Base-by-base conservation (phyloP, 2,113 vertebrate genomes). In the Morphnarchus princeps region DNA sequence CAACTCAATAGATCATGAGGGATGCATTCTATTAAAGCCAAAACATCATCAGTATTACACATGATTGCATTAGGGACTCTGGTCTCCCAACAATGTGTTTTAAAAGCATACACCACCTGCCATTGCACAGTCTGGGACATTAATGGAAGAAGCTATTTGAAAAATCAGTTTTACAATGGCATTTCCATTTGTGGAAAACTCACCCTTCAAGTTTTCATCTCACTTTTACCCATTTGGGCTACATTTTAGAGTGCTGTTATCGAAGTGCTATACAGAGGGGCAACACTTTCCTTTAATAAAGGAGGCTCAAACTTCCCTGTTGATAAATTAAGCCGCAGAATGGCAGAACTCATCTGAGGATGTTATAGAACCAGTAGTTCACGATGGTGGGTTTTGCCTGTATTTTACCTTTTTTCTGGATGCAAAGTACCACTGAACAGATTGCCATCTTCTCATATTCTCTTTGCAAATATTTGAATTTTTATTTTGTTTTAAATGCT, bases 1-100 rank as follows among this genome's bases (percentile, higher is more conserved):
- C 77, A 87, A 34, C 61, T 72, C 57, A 52, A 85, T 49, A 7
- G 63, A 59, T 80, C 55, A 83, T 42, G 10, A 82, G 66, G 29
- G 89, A 84, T 82, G 17, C 63, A 89, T 61, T 81, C 34, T 84
- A 94, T 96, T 93, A 88, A 97, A 92, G 54, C 57, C 34, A 89
- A 92, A 96, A 52, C 57, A 85, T 87, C 52, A 77, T 40, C 57
- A 69, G 38, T 80, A 62, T 76, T 78, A 90, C 40, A 50, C 24
- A 49, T 21, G 47, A 92, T 67, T 79, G 6, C 50, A 19, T 58
- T 62, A 76, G 34, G 43, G 54, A 76, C 13, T 47, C 21, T 2
- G 2, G 26, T 66, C 61, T 10, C 58, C 43, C 18, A 40, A 18
- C 43, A 92, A 47, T 62, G n/a, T 61, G 61, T 58, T 89, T 95